phyloP scores from a whole-genome alignment of 2,888 invertebrate genomes.

The Microctonus hyperodae region DNA sequence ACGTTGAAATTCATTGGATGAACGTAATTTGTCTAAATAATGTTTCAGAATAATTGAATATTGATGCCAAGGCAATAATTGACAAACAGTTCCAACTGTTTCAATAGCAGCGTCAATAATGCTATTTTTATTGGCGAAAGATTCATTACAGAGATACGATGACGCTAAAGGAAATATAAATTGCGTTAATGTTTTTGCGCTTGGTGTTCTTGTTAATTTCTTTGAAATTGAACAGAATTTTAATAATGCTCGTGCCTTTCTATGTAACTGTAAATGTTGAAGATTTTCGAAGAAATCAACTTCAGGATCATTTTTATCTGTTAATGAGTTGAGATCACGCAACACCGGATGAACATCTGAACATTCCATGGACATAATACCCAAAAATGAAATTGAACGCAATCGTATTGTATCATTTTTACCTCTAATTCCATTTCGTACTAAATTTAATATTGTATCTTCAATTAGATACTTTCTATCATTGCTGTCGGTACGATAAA shows the following conservation, averaged over 20 bases:
- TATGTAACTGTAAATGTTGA: slow-evolving; percentile 85
- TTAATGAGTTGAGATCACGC: slow-evolving; percentile 73
- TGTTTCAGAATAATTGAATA: slow-evolving; percentile 84
- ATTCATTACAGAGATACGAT: slow-evolving; percentile 80
- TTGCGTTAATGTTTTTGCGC: slow-evolving; percentile 77
- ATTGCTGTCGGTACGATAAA: slow-evolving; percentile 64
- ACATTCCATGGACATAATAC: slow-evolving; percentile 78
- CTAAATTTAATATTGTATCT: slow-evolving; percentile 75
- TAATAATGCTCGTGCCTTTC: slow-evolving; percentile 82
- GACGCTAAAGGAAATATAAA: slow-evolving; percentile 87
- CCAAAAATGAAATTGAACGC: slow-evolving; percentile 82
- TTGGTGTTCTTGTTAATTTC: slow-evolving; percentile 69
- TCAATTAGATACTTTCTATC: slow-evolving; percentile 76
- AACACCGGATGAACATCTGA: slow-evolving; percentile 75
- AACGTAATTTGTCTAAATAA: slow-evolving; percentile 79
- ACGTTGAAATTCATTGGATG: slow-evolving; percentile 79
- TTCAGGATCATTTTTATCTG: slow-evolving; percentile 78
- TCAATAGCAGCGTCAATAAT: slow-evolving; percentile 87
- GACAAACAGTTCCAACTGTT: slow-evolving; percentile 78
- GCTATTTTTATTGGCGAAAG: slow-evolving; percentile 78
- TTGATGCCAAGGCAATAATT: slow-evolving; percentile 86
- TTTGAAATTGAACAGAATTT: slow-evolving; percentile 76
- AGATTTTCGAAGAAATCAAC: slow-evolving; percentile 96
- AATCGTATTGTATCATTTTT: slow-evolving; percentile 77
- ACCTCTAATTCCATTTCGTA: slow-evolving; percentile 76